These are phyloP conservation scores for Sylvia atricapilla DNA, from an alignment of 2,113 vertebrate genomes.

Conservation along the genomic window DNA sequence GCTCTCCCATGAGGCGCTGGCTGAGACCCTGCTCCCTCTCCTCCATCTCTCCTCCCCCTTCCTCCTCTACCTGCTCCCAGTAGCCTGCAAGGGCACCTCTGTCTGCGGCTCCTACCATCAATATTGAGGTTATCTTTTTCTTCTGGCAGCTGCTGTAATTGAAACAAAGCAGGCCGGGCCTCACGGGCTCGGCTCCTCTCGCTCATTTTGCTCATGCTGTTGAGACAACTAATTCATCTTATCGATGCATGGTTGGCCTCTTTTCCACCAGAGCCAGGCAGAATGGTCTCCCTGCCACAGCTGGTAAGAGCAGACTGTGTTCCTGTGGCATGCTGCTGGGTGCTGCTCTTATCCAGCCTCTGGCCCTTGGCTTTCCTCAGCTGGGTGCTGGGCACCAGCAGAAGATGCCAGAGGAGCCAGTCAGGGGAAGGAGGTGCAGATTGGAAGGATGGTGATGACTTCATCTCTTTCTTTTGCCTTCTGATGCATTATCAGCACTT, in stretches of 20 bases:
- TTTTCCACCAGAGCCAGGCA: constrained; percentile 62
- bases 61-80: constrained; percentile 40
- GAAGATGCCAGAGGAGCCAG: neutral
- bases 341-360: neutral
- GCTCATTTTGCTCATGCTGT: constrained; percentile 68
- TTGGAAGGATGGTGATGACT: neutral
- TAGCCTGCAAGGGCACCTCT: constrained; percentile 58
- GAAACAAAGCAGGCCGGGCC: constrained; percentile 75
- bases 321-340: neutral
- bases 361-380: neutral
- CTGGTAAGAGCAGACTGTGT: neutral
- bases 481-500: neutral
- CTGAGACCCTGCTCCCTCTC: neutral
- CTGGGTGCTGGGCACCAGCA: neutral
- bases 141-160: constrained; percentile 75
- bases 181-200: constrained; percentile 62
- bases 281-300: neutral
- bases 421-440: neutral
- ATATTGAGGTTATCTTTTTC: constrained; percentile 70
- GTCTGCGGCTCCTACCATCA: constrained; percentile 71
- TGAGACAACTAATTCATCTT: constrained; percentile 74
- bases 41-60: constrained; percentile 3
- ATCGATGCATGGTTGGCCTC: constrained; percentile 53
- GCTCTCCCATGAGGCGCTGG: neutral
- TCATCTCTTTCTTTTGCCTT: neutral